Percentiles rank a stretch among this genome's conserved stretches.
phyloP scores from a whole-genome alignment of 2,888 invertebrate species.

The Troides oblongomaculatus region DNA sequence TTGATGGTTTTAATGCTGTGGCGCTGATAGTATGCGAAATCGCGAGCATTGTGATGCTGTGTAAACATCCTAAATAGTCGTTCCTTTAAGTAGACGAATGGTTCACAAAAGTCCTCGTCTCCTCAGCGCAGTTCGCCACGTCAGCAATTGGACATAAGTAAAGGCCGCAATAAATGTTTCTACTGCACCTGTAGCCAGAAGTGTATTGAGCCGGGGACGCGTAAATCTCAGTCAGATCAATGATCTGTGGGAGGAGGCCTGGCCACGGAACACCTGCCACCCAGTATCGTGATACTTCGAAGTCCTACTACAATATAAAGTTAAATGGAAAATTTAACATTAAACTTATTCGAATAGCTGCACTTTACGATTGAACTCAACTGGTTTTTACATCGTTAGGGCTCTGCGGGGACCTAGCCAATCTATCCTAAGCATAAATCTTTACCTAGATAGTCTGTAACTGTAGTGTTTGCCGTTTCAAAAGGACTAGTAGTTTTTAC shows the following conservation, averaged over 20 bases:
- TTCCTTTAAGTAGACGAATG: not conserved
- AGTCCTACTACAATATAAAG: constrained; percentile 26
- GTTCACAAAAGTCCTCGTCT: no score
- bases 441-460: constrained; percentile 67
- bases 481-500: constrained; percentile 8
- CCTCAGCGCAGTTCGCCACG: no score
- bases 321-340: constrained; percentile 40
- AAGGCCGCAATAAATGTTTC: not conserved
- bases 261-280: constrained; percentile 75
- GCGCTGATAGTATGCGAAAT: no score
- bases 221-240: constrained; percentile 75
- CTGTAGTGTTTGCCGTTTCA: constrained; percentile 51
- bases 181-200: constrained; percentile 30
- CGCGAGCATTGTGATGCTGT: no score
- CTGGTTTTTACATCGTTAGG: constrained; percentile 32
- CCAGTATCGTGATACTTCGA: constrained; percentile 70
- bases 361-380: constrained; percentile 33
- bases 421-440: constrained; percentile 74
- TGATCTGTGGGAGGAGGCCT: constrained; percentile 77
- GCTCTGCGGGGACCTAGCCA: constrained; percentile 43
- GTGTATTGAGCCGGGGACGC: constrained; percentile 46
- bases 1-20: no score
- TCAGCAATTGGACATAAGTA: not conserved
- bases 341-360: constrained; percentile 45
- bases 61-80: no score